A percentile compares a stretch with the other conserved stretches of the same genome.
phyloP scores from a whole-genome alignment of 1,140 invertebrate genomes.

The Meloidogyne chitwoodi region DNA sequence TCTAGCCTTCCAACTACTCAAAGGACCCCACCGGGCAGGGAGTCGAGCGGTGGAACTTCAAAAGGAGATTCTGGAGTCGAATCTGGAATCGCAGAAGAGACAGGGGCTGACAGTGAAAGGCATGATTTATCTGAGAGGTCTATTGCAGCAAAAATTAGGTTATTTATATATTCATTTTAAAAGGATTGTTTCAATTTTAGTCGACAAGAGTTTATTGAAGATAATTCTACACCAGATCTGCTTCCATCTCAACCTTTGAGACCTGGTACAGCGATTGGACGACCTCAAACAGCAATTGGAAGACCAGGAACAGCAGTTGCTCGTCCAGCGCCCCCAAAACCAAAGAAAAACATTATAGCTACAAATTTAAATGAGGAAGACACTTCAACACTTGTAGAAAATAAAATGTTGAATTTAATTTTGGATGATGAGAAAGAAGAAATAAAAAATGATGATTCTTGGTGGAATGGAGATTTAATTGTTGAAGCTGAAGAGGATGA shows the following conservation, averaged over 20 bases:
- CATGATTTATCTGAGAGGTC: neutral
- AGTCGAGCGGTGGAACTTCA: conserved; percentile 48
- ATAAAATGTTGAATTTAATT: conserved; percentile 28
- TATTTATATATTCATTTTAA: neutral
- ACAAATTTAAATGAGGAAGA: conserved; percentile 2
- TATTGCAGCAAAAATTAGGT: neutral
- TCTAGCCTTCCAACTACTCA: neutral
- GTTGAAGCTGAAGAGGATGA: conserved; percentile 46
- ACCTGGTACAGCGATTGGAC: conserved; percentile 25
- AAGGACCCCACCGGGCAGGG: conserved; percentile 28
- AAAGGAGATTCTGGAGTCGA: conserved; percentile 41
- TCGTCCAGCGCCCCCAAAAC: conserved; percentile 39
- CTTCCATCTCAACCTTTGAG: neutral
- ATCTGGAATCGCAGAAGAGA: conserved; percentile 45
- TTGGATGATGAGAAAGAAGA: conserved; percentile 25
- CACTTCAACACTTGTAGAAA: neutral
- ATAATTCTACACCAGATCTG: neutral
- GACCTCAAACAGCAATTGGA: conserved; percentile 44
- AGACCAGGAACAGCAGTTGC: conserved; percentile 44
- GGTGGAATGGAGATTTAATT: conserved; percentile 27
- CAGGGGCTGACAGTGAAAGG: conserved; percentile 36
- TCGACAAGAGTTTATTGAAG: conserved; percentile 7
- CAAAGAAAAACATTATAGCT: conserved; percentile 33
- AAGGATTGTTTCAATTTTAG: neutral
- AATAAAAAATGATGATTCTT: neutral